Evolutionary conservation across 1,140 invertebrate species (phyloP), one percentile per base, ranked within the genome.

Genomic region (Pogonomyrmex barbatus): DNA sequence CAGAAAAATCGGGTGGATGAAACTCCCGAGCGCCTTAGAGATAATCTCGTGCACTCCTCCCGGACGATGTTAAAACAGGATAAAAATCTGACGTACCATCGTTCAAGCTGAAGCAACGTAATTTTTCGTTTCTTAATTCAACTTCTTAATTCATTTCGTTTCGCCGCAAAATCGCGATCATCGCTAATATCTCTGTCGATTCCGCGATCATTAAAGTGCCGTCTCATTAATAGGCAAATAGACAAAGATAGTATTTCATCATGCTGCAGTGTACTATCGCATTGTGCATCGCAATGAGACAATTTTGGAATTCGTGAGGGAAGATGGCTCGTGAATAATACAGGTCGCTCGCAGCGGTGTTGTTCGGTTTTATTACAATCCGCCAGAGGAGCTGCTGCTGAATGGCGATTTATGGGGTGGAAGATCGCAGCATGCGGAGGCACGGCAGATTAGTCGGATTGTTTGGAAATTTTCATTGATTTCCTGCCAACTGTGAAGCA

Each of bases 401-500:
- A 12, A 9, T 24, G 30, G 10, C 68, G 68, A 83, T 83, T 83
- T 83, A 83, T 83, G 42, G 4, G 42, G 42, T 42, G 68, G 68
- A 83, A 83, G 79, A 83, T 83, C 54, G 42, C 54, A 42, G 68
- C 67, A 17, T 42, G 79, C 58, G 58, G n/a, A 47, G 47, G 36
- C 36, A 36, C 56, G 79, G 79, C 79, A 75, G 68, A 83, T 83
- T 83, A 83, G 79, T 83, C 79, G 75, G 79, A 83, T 83, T 83
- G 79, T 83, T 83, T 75, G 79, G 79, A 83, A 83, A 83, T 83
- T 83, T 83, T 83, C 68, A 50, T 83, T 83, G 79, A 54, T 75
- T 75, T 83, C 42, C 67, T 83, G 79, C 79, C 79, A 83, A 83
- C 54, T 33, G 39, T 24, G 24, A 24, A 24, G 24, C 24, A 24